Base-by-base conservation (phyloP, 1,140 invertebrate genomes). In the Helicoverpa armigera region DNA sequence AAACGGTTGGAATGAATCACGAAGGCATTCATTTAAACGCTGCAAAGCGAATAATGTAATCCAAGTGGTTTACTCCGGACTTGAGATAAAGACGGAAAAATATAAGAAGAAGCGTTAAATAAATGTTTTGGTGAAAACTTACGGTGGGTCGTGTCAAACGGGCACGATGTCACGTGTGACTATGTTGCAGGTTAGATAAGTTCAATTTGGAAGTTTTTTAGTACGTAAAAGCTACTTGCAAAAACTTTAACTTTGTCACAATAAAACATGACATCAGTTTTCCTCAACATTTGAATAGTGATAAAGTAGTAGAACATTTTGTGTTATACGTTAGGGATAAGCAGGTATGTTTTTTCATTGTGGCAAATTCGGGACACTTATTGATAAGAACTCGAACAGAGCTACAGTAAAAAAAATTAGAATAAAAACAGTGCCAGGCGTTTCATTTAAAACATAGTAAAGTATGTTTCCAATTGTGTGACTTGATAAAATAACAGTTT, bases 1-100 rank as follows among this genome's bases (percentile, higher is more conserved):
- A 7, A 76, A 63, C 43, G 48, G 43, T 75, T 29, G 14, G 4
- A 76, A 63, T 51, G 51, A 76, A 76, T 63, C 73, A 63, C 43
- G 16, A 0, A 10, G 18, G n/a, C 43, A 60, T 50, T 63, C n/a
- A 3, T 51, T 11, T 29, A 13, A 11, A 63, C 43, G 56, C 23
- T 75, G 35, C 73, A 76, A 76, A 76, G 43, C 16, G 58, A 63
- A 76, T 76, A 18, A 76, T 76, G 58, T 76, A 63, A 76, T 76
- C 73, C 18, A 51, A 51, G 58, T 18, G 73, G 73, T 76, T 76
- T 76, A 63, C 51, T 76, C 43, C 58, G 23, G 58, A 23, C 18
- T 51, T 16, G 5, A 76, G 73, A 76, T 73, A 58, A 76, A 76
- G 56, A 63, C 58, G 58, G 73, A 61, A 76, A 75, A 76, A 76